Base-by-base conservation (phyloP, 1,140 invertebrate genomes). In the Chymomyza costata region DNA sequence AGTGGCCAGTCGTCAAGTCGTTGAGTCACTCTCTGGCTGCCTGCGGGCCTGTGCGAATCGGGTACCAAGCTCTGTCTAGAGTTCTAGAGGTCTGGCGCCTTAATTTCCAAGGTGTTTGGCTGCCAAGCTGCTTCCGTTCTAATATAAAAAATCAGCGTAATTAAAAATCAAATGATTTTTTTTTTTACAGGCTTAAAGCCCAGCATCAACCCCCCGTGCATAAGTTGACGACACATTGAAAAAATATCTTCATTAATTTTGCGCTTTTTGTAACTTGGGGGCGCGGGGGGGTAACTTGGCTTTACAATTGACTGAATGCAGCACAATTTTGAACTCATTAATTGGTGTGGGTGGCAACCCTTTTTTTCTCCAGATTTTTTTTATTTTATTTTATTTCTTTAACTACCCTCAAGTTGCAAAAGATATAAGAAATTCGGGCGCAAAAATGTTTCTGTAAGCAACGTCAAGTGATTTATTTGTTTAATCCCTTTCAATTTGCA, bases 91-190 rank as follows among this genome's bases (percentile, higher is more conserved):
- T 54, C 66, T 65, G 76, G 8, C 11, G 5, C 13, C 13, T 78
- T 78, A 80, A 78, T 78, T 80, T 78, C 64, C 73, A 78, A 78
- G 73, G 73, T 80, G 73, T 78, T 78, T 80, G 73, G n/a, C 80
- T 55, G 54, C 64, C 80, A 82, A 69, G 68, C 80, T 78, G 73
- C 66, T 78, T 65, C 80, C 58, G 43, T 82, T 81, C 71, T 69
- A 55, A 73, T 74, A 76, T 70, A 65, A 65, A 82, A 82, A 82
- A 82, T 78, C 78, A 73, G 78, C 78, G 80, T 82, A 82, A 82
- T 82, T 82, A 82, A 82, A 82, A 82, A 82, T 82, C 78, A 82
- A 82, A 82, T 82, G 80, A 82, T 81, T 76, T 70, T 58, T 68
- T 69, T 63, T 31, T 41, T 43, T 38, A 28, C 8, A 17, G 30